These are phyloP conservation scores for Sphenopsis melanotis DNA, from an alignment of 2,797 vertebrate genomes.

Conservation along the genomic window DNA sequence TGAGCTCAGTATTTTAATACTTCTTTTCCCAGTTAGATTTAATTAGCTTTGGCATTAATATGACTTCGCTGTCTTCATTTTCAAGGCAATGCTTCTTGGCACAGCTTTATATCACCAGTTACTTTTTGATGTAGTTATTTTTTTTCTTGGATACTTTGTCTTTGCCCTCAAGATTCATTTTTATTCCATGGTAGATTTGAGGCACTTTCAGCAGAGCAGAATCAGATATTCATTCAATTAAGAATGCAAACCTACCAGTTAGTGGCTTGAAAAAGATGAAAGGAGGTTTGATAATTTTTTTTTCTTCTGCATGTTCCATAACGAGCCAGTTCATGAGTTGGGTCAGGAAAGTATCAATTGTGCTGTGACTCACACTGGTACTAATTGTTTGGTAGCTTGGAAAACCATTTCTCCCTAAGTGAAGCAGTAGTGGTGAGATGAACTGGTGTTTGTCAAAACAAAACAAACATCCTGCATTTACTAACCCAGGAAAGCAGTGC, in stretches of 20 bases:
- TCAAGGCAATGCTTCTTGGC: neutral
- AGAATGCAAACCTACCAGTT: neutral
- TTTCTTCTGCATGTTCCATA: neutral
- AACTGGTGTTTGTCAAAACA: neutral
- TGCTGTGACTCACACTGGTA: neutral
- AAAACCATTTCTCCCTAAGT: neutral
- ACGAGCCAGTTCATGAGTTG: neutral
- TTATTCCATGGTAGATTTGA: neutral
- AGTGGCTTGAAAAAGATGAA: neutral
- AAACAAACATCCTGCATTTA: neutral
- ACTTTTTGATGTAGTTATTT: neutral
- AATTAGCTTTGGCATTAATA: neutral
- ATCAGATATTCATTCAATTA: neutral
- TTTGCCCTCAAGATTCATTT: neutral
- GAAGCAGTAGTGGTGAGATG: neutral
- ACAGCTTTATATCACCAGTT: neutral
- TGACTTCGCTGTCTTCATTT: neutral
- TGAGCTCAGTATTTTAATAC: neutral
- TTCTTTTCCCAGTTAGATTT: neutral
- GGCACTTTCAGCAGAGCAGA: neutral
- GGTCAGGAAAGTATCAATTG: neutral
- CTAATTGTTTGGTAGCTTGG: neutral
- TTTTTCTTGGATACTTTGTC: neutral
- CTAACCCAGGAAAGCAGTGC: neutral
- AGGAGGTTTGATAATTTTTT: neutral